phyloP scores from a whole-genome alignment of 92 coral and sea anemone species.

The Desmophyllum pertusum region DNA sequence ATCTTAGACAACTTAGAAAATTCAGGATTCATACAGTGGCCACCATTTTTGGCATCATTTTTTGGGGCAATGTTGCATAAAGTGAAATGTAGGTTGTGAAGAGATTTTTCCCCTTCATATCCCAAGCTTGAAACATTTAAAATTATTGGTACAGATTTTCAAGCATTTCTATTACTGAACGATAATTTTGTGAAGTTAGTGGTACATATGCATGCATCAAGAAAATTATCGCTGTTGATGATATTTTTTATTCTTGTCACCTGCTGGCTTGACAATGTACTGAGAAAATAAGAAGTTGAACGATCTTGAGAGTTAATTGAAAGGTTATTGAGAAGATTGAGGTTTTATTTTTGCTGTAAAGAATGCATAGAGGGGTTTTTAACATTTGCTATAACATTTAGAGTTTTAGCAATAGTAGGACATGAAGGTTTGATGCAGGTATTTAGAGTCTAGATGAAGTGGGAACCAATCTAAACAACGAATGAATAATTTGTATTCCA shows the following conservation, averaged over 20 bases:
- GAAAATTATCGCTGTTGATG: background rate
- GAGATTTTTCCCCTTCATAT: background rate
- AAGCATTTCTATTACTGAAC: background rate
- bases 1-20: too few species aligned
- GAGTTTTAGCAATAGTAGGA: too few species aligned
- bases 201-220: background rate
- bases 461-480: background rate
- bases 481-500: background rate
- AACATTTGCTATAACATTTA: too few species aligned
- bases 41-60: too few species aligned
- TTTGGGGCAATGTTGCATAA: too few species aligned
- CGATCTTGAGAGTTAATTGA: background rate
- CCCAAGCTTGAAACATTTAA: background rate
- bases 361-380: too few species aligned
- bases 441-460: background rate
- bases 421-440: background rate
- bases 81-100: too few species aligned
- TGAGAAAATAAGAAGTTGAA: background rate
- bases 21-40: too few species aligned
- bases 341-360: background rate
- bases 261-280: background rate
- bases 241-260: background rate
- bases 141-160: background rate
- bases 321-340: background rate
- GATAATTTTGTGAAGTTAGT: background rate